Conservation (phyloP, 2,113 vertebrate species). For the Etia nguti region DNA sequence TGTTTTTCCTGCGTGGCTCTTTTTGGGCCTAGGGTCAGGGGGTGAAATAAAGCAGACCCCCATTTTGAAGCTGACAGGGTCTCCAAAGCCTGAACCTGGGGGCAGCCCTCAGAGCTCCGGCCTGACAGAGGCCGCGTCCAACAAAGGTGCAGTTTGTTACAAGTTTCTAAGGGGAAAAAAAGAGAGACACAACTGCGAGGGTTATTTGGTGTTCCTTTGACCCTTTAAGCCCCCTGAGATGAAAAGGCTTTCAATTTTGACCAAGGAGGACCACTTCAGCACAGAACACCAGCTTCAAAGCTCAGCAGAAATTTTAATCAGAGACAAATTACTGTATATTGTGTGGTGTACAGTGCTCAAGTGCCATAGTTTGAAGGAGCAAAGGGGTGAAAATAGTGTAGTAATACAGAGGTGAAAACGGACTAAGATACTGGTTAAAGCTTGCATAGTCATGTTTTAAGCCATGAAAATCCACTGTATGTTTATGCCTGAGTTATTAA, state of each 20-base stretch:
- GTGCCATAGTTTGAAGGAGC: constrained; percentile 1
- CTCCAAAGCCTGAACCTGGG: constrained; percentile 71
- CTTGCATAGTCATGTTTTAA: background rate
- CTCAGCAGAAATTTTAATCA: constrained; percentile 75
- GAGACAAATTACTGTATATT: constrained; percentile 69
- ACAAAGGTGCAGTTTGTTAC: constrained; percentile 79
- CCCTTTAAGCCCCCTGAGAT: constrained; percentile 71
- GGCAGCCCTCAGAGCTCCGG: constrained; percentile 51
- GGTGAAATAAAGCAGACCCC: constrained; percentile 78
- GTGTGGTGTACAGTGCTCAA: constrained; percentile 26
- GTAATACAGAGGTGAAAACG: background rate
- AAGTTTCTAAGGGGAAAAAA: constrained; percentile 43
- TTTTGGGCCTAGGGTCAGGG: constrained; percentile 71
- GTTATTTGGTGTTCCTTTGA: constrained; percentile 76
- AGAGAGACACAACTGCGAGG: constrained; percentile 63
- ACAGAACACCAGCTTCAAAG: constrained; percentile 66
- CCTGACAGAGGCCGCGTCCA: constrained; percentile 64
- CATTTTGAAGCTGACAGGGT: constrained; percentile 75
- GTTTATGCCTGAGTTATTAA: background rate
- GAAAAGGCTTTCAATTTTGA: constrained; percentile 73
- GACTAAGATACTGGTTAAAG: background rate
- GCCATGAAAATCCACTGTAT: background rate
- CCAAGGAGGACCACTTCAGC: constrained; percentile 68
- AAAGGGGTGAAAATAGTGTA: constrained; percentile 35
- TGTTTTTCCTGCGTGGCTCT: constrained; percentile 75